A percentile compares a stretch with the other conserved stretches of the same genome.
phyloP scores from a whole-genome alignment of 2,797 vertebrate genomes.

The Fratercula arctica region DNA sequence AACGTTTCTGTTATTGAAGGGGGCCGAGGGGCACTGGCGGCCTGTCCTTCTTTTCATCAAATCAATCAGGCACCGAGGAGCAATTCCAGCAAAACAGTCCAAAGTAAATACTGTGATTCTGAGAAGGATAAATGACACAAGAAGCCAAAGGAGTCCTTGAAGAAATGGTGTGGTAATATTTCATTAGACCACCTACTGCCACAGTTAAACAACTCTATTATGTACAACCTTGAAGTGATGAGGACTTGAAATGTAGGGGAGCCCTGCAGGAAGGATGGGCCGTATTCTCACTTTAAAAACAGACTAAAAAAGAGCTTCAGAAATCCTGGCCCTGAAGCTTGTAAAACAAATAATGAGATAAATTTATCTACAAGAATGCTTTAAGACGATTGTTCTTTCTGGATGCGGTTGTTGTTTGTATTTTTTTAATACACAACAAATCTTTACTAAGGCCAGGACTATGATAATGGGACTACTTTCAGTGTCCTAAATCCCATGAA shows the following conservation, averaged over 20 bases:
- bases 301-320: background rate
- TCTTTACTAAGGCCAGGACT: background rate
- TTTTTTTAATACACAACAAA: background rate
- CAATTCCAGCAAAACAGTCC: background rate
- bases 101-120: conserved; percentile 10
- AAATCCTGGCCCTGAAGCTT: background rate
- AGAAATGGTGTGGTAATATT: background rate
- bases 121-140: conserved; percentile 15
- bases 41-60: background rate
- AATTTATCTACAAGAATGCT: background rate
- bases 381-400: background rate
- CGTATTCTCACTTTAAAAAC: background rate
- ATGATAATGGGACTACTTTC: background rate
- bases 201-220: background rate
- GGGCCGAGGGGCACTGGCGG: background rate
- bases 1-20: background rate
- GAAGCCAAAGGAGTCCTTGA: background rate
- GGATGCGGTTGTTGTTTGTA: fast-evolving
- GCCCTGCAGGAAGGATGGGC: background rate
- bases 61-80: background rate
- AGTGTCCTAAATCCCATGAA: background rate
- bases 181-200: conserved; percentile 7
- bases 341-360: background rate
- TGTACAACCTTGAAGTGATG: background rate
- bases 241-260: background rate